A percentile compares a stretch with the other conserved stretches of the same genome.
These are phyloP conservation scores for Sarcophaga rosellei DNA, from an alignment of 2,888 invertebrate genomes.

Conservation along the genomic window DNA sequence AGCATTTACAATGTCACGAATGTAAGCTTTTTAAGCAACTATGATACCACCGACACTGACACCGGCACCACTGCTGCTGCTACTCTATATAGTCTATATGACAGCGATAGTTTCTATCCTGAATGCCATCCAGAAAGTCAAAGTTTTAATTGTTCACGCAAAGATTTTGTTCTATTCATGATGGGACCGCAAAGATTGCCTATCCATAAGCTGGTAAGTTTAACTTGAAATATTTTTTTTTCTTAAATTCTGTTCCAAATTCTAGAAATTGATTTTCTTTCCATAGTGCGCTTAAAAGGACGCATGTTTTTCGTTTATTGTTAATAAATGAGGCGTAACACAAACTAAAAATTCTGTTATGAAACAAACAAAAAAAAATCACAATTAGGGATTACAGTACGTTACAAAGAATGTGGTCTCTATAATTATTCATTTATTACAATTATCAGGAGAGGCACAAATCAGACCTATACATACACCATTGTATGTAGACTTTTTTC, in stretches of 20 bases:
- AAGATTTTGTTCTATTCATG: conserved; percentile 83
- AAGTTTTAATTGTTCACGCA: conserved; percentile 83
- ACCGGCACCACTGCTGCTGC: background rate
- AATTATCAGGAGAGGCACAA: too few species aligned
- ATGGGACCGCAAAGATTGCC: conserved; percentile 86
- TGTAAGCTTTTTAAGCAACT: background rate
- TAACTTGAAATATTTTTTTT: background rate
- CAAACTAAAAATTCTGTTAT: background rate
- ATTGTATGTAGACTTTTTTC: too few species aligned
- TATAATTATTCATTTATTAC: too few species aligned
- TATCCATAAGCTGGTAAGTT: conserved; percentile 81
- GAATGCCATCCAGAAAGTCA: conserved; percentile 81
- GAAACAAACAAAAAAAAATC: too few species aligned
- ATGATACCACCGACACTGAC: background rate
- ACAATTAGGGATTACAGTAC: too few species aligned
- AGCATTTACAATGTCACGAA: conserved; percentile 23
- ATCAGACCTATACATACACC: too few species aligned
- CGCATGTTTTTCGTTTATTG: background rate
- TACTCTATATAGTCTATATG: background rate
- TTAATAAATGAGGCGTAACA: conserved; percentile 2
- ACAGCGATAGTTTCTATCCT: background rate
- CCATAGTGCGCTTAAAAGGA: too few species aligned
- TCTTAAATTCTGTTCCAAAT: background rate
- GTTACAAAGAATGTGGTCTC: too few species aligned
- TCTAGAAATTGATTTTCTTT: background rate